Percentiles rank a stretch among this genome's conserved stretches.
phyloP scores from a whole-genome alignment of 2,888 invertebrate species.

The Dyspetes luteomarginatus region DNA sequence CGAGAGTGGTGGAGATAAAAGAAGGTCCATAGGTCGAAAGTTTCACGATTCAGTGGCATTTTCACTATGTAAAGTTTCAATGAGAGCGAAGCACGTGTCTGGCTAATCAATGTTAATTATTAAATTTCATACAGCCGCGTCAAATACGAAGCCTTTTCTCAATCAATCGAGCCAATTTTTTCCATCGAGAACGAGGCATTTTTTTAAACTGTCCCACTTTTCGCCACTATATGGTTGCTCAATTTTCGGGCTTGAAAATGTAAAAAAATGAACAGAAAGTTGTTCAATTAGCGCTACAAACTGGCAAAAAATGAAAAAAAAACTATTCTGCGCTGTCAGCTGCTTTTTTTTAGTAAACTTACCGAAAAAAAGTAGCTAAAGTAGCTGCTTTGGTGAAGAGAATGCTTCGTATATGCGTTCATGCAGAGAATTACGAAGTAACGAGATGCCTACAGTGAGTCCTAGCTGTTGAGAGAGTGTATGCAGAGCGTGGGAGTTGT shows the following conservation, averaged over 20 bases:
- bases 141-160: conserved; percentile 48
- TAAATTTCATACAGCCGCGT: conserved; percentile 64
- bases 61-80: conserved; percentile 2
- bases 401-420: background rate
- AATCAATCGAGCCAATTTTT: too few relatives aligned
- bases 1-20: conserved; percentile 19
- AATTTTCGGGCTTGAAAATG: too few relatives aligned
- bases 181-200: too few relatives aligned
- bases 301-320: too few relatives aligned
- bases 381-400: too few relatives aligned
- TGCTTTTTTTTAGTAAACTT: too few relatives aligned
- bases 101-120: conserved; percentile 47
- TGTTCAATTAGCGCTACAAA: too few relatives aligned
- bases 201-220: too few relatives aligned
- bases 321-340: too few relatives aligned
- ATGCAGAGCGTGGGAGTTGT: conserved; percentile 65
- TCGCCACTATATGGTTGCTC: too few relatives aligned
- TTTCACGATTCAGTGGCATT: conserved; percentile 4
- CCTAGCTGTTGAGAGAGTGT: conserved; percentile 50
- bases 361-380: too few relatives aligned
- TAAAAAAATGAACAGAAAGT: too few relatives aligned
- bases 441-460: conserved; percentile 54
- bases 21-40: conserved; percentile 30
- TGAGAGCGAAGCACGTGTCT: conserved; percentile 30
- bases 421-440: conserved; percentile 39